Percentiles rank a stretch among this genome's conserved stretches.
phyloP scores from a whole-genome alignment of 2,113 vertebrate genomes.

The Nerophis lumbriciformis region DNA sequence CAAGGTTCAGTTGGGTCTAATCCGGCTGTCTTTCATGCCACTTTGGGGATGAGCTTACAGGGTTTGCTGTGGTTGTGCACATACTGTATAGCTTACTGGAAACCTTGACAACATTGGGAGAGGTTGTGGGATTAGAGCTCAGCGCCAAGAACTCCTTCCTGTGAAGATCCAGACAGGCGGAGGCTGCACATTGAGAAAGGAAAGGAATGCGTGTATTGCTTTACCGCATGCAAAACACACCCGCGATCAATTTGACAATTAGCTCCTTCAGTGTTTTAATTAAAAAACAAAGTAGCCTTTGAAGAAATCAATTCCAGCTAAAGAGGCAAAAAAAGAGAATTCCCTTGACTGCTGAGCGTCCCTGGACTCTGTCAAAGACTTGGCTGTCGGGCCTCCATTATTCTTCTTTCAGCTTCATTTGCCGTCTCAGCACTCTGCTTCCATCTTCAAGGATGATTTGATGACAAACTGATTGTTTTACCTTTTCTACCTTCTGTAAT shows the following conservation, averaged over 20 bases:
- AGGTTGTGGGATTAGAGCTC: conserved; percentile 62
- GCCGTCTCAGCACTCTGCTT: too few relatives aligned
- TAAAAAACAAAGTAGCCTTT: conserved; percentile 67
- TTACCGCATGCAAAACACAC: conserved; percentile 61
- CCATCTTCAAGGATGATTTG: not conserved
- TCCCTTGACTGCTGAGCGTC: conserved; percentile 43
- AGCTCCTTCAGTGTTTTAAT: conserved; percentile 69
- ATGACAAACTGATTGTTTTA: not conserved
- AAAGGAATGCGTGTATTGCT: conserved; percentile 54
- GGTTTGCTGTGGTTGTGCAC: conserved; percentile 56
- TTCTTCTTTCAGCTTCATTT: not conserved
- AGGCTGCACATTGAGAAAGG: conserved; percentile 45
- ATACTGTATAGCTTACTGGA: conserved; percentile 59
- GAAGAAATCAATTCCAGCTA: conserved; percentile 68
- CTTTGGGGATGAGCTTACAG: conserved; percentile 66
- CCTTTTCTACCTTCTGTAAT: too few relatives aligned
- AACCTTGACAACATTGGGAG: conserved; percentile 56
- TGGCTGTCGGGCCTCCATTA: conserved; percentile 31
- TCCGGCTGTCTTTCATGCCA: conserved; percentile 58
- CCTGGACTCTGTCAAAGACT: conserved; percentile 45
- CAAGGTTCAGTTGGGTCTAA: conserved; percentile 55
- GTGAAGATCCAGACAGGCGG: conserved; percentile 33
- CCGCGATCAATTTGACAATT: conserved; percentile 71
- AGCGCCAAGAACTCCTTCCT: conserved; percentile 38
- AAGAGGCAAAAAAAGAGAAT: conserved; percentile 53